Base-by-base conservation (phyloP, 2,888 invertebrate species). In the Coronaproctus castanopsis region DNA sequence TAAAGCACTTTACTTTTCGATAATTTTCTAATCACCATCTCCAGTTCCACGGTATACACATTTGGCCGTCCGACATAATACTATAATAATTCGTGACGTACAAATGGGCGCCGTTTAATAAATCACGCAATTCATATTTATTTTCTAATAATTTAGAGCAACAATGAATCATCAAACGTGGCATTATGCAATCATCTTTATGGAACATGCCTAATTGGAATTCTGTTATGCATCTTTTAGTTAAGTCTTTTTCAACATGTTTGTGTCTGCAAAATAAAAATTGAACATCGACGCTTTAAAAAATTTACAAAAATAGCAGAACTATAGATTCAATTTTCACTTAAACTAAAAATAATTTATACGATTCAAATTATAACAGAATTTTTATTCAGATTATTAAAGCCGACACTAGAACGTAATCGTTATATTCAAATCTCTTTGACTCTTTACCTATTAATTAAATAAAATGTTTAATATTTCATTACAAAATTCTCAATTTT, bases 31-130 rank as follows among this genome's bases (percentile, higher is more conserved):
- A 50, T 59, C 23, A 59, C 36, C 51, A 77, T 74, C 80, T 80
- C 78, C 86, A 93, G 72, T 93, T 85, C 92, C 92, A 93, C 20
- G 93, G 93, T 70, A 93, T 84, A 70, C 91, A 92, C 58, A 92
- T 78, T 60, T 87, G 83, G 1, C 95, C 95, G 72, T 93, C 92
- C 1, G 84, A 82, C 69, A 91, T 76, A 55, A 95, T 85, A 0
- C 91, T 89, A 70, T 91, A 93, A 72, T 91, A 93, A 70, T 88
- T 88, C 0, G 91, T 86, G 58, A 93, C 81, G 70, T 83, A 83
- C 2, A 95, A 72, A 66, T 82, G 80, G 55, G 84, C 77, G 55
- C 82, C 83, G 63, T 77, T 74, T n/a, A 87, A 73, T 63, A 73
- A 69, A 0, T 70, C 70, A 21, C 70, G 69, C 24, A 82, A 68